Evolutionary conservation across 2,888 invertebrate species (phyloP).

Genomic region (Xanthostigma xanthostigma): DNA sequence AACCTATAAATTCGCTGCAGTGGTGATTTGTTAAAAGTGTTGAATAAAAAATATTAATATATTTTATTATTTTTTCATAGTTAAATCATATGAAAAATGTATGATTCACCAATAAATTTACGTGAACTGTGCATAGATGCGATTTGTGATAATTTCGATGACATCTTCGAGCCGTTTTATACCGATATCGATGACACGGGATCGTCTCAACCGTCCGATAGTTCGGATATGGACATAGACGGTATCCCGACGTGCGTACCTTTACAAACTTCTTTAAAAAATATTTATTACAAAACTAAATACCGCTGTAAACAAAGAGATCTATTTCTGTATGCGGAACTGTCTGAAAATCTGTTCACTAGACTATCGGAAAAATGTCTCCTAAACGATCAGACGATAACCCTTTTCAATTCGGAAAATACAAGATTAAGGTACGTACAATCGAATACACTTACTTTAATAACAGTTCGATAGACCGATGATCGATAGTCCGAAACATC

Average conservation of each 20-base stretch:
- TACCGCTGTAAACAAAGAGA: conserved; percentile 35
- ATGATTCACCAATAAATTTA: conserved; percentile 43
- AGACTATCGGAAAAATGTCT: conserved; percentile 39
- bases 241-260: no score
- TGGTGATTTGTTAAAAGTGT: no score
- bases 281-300: conserved; percentile 2
- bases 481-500: no score
- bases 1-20: no score
- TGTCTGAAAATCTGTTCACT: conserved; percentile 39
- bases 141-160: conserved; percentile 44
- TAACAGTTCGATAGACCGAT: no score
- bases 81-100: conserved; percentile 28
- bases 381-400: conserved; percentile 42
- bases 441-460: no score
- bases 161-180: conserved; percentile 31
- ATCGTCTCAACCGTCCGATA: no score
- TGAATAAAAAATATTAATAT: no score
- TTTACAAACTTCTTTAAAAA: no score
- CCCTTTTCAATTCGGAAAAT: conserved; percentile 40
- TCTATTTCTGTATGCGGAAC: conserved; percentile 37
- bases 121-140: conserved; percentile 47
- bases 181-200: conserved; percentile 17
- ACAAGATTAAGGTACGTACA: conserved; percentile 36
- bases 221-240: no score
- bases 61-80: neutral